Evolutionary conservation across 2,888 invertebrate genomes (phyloP), one percentile per base, ranked within the genome.

Genomic region (Aleiodes leptofemur): DNA sequence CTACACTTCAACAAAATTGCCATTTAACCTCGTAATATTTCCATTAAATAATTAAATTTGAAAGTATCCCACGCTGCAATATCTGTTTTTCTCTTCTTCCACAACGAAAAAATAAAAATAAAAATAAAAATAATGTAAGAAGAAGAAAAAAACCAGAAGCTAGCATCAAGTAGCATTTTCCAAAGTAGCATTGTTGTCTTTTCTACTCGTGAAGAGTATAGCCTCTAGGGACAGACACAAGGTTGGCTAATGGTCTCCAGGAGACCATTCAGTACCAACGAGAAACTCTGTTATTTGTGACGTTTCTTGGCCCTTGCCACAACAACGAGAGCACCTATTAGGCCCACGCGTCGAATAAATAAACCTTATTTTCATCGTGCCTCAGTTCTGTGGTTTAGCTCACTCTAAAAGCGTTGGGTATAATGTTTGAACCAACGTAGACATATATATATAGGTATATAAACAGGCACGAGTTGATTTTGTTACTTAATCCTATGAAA

Each of bases 291-390:
- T 81, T 81, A 82, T 80, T 81, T 81, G 79, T 76, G 71, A 76
- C 79, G 66, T 72, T 72, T 71, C 64, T 68, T 59, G 72, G 64
- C 76, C 76, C 76, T 76, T 61, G 73, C 59, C 76, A 74, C 69
- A 73, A 72, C 74, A 69, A 74, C 76, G 59, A 70, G 74, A 70
- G 74, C 57, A 72, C 72, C 69, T 79, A 78, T 76, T 79, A 78
- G 82, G 79, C 81, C 81, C 82, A 73, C 72, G 79, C 71, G 80
- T 76, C 79, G 75, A 73, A 82, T 82, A 79, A 82, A 82, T 78
- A 79, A 79, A 78, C 74, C 73, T 77, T 76, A 71, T 73, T 69
- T 74, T 53, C 57, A 70, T 77, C 55, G 14, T 50, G 34, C 69
- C 23, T 55, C 59, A 43, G n/a, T 61, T 9, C 31, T 61, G 38